phyloP scores from a whole-genome alignment of 2,113 vertebrate species.

The Eulacestoma nigropectus region DNA sequence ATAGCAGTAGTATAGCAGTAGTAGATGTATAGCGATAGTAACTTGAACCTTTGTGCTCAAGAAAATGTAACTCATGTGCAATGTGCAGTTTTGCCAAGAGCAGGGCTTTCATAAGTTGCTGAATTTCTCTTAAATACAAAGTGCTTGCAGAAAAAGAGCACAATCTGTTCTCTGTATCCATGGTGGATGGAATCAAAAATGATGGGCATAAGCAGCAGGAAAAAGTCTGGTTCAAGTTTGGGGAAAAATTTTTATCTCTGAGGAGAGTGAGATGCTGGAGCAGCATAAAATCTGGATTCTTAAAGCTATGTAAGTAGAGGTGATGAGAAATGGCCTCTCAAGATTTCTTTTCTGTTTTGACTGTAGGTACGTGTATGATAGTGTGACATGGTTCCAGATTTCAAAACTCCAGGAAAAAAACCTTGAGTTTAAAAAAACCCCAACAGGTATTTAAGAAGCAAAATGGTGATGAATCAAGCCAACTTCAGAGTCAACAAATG shows the following conservation, averaged over 20 bases:
- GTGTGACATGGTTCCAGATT: background rate
- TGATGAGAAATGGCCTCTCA: background rate
- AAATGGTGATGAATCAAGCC: background rate
- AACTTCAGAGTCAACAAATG: background rate
- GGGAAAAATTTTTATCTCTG: background rate
- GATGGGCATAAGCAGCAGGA: background rate
- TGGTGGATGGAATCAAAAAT: background rate
- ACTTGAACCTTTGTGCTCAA: background rate
- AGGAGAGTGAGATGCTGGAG: background rate
- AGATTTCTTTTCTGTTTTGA: background rate
- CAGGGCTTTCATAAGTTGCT: background rate
- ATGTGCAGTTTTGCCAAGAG: background rate
- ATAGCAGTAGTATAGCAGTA: background rate
- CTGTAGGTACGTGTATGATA: rapidly evolving
- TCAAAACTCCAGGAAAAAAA: background rate
- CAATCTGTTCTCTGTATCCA: background rate
- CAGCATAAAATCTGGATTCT: background rate
- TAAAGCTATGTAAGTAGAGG: background rate
- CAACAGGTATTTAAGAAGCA: background rate
- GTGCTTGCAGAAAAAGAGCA: background rate
- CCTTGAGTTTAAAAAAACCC: background rate
- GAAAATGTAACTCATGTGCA: background rate
- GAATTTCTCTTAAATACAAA: background rate
- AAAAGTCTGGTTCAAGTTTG: rapidly evolving
- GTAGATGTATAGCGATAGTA: background rate